Evolutionary conservation across 2,113 vertebrate species (phyloP), one percentile per base, ranked within the genome.

Genomic region (Leptocoma aspasia): DNA sequence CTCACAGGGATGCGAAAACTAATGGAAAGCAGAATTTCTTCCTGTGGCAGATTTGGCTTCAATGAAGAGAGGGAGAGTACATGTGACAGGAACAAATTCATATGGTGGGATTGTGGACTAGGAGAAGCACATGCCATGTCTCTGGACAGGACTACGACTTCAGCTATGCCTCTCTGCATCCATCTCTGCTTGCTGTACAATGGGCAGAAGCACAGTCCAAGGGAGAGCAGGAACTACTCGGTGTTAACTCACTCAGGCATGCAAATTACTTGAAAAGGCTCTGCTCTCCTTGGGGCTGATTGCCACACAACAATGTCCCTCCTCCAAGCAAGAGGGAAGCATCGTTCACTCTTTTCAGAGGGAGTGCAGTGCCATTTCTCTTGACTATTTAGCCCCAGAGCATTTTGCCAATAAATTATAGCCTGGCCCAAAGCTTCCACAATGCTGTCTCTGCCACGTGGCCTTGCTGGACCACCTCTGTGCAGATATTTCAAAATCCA

Each of bases 361-460:
- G 56, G 35, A 76, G 6, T 9, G 28, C 1, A 10, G 20, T 66
- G 53, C 37, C 15, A 10, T 66, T 4, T 83, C 72, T 47, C 54
- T 59, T 56, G 35, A 41, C 24, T 81, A 44, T 86, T 89, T 44
- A 81, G 89, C 42, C 52, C 42, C 47, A 82, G 49, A 70, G n/a
- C 21, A 76, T 35, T 42, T 26, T 91, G 75, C 54, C 66, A 50
- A 82, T 79, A 85, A 95, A 82, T 85, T 73, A 82, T 28, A 95
- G 53, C 39, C 61, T 1, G 13, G 12, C 53, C 41, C 41, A 27
- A 75, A 71, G 30, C 56, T 84, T 72, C 61, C 75, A 66, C 66
- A 95, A 42, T 82, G 65, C n/a, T 5, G 5, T 39, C 56, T 61
- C 53, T 71, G 63, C 53, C 64, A 39, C 0, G 39, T 0, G 0